These are phyloP conservation scores for Gyps fulvus DNA, from an alignment of 2,113 vertebrate species.

Conservation along the genomic window DNA sequence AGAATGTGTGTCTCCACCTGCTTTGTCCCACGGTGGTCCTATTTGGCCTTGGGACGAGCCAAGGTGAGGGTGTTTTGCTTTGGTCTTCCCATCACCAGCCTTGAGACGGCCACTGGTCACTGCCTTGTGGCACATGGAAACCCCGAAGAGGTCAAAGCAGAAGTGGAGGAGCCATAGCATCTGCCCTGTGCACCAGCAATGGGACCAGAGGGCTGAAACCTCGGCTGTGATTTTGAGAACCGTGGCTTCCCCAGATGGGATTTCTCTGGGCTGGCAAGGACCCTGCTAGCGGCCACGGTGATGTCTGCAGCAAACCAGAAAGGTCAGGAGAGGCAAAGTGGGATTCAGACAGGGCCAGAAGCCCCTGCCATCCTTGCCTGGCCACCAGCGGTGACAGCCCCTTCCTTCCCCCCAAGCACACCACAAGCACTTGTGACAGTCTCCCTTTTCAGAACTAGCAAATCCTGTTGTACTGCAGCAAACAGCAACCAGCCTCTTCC, in stretches of 20 bases:
- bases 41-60: background rate
- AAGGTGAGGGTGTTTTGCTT: background rate
- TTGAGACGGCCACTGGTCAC: background rate
- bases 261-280: background rate
- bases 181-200: background rate
- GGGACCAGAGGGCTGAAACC: background rate
- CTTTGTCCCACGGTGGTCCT: background rate
- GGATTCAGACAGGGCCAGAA: background rate
- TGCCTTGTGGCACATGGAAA: background rate
- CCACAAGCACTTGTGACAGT: accelerated
- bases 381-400: background rate
- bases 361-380: background rate
- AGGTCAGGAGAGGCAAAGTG: background rate
- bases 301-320: background rate
- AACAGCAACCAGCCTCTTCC: background rate
- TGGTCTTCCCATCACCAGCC: background rate
- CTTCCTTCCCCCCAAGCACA: background rate
- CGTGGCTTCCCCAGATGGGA: background rate
- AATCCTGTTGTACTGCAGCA: background rate
- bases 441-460: background rate
- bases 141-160: background rate
- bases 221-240: background rate
- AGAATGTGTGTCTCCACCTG: background rate
- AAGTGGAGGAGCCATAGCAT: background rate
- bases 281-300: background rate